Base-by-base conservation (phyloP, 2,888 invertebrate genomes). In the Chironomus tentans region DNA sequence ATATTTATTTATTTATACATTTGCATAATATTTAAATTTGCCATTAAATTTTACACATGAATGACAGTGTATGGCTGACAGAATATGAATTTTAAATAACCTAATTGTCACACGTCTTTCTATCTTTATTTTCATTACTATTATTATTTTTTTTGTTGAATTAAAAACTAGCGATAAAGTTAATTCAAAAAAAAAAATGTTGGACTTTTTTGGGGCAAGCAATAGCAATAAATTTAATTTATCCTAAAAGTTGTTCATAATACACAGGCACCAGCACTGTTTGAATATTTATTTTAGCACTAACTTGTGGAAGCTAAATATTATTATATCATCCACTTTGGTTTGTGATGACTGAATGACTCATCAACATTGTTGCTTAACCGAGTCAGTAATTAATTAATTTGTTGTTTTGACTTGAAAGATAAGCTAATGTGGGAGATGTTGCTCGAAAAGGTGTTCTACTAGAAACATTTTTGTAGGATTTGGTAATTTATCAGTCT, bases 21-120 rank as follows among this genome's bases (percentile, higher is more conserved):
- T 68, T 38, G 46, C 68, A 68, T 68, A 68, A 38, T 38, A 68
- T 68, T 68, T 68, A 68, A 68, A 68, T 68, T 68, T 10, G n/a
- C 28, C 68, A 22, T 65, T 65, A 65, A 18, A 22, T 22, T 65
- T 65, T 18, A 68, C 68, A 68, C 68, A 68, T 68, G 68, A 68
- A 68, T 22, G 68, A 15, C 46, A 68, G 7, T 68, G 15, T 28
- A 24, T 65, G 21, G 56, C 56, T 56, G 7, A 56, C 13, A 24
- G 21, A 38, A 38, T 68, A 68, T 68, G 68, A 68, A 68, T 68
- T 68, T 68, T 38, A 68, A 68, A n/a, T 18, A 68, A 65, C 65
- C 65, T 21, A 65, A 65, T 65, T 65, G 65, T 24, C 10, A 22
- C 13, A 65, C n/a, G 65, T 24, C 38, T 38, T 10, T 10, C 38